Conservation (phyloP, 1,140 invertebrate genomes). For the Anastatus disparis region DNA sequence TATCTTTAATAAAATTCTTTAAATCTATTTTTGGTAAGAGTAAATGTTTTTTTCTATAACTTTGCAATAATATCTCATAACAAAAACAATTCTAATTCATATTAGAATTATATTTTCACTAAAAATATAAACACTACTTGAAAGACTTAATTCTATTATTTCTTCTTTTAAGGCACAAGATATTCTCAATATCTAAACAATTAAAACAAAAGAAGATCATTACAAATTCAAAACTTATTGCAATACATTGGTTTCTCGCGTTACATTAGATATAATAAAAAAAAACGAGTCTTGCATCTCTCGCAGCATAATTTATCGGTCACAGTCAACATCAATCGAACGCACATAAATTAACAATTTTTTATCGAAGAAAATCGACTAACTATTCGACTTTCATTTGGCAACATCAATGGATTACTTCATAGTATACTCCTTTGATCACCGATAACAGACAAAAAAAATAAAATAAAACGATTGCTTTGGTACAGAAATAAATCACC, state of each 20-base stretch:
- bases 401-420: neutral
- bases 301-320: neutral
- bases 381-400: conserved; percentile 11
- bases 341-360: neutral
- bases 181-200: neutral
- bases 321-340: neutral
- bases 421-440: neutral
- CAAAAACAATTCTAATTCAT: conserved; percentile 10
- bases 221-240: neutral
- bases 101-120: conserved; percentile 17
- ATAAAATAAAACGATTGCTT: conserved; percentile 5
- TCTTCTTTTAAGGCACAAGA: conserved; percentile 25
- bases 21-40: conserved; percentile 38
- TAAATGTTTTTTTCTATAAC: neutral
- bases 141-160: conserved; percentile 22
- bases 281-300: conserved; percentile 15
- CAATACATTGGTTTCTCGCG: neutral
- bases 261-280: neutral
- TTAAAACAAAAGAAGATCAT: conserved; percentile 3
- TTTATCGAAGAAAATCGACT: neutral
- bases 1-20: conserved; percentile 30
- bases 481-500: conserved; percentile 53
- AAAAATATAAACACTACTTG: conserved; percentile 37
- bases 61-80: neutral
- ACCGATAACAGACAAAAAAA: conserved; percentile 1